A percentile compares a stretch with the other conserved stretches of the same genome.
These are phyloP conservation scores for Elachura formosa DNA, from an alignment of 2,113 vertebrate genomes.

Conservation along the genomic window DNA sequence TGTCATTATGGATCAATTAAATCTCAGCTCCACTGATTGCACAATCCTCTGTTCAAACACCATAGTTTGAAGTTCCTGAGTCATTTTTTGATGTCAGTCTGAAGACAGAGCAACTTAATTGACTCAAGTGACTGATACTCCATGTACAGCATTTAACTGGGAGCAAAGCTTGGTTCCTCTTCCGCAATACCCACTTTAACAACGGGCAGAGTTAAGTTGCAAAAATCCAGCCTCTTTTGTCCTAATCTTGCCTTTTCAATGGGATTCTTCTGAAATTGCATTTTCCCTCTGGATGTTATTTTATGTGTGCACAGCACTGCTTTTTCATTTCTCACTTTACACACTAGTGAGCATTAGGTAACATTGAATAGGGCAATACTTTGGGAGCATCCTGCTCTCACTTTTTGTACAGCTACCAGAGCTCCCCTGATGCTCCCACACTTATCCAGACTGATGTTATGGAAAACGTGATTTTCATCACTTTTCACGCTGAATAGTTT, in stretches of 20 bases:
- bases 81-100: background rate
- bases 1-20: accelerated
- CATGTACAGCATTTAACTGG: background rate
- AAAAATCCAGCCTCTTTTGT: background rate
- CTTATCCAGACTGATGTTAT: background rate
- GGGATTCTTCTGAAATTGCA: background rate
- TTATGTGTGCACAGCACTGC: background rate
- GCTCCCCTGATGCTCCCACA: background rate
- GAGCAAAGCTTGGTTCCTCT: background rate
- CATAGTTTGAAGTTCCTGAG: background rate
- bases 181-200: accelerated
- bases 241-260: background rate
- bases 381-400: background rate
- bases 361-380: background rate
- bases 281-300: background rate
- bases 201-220: background rate
- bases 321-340: background rate
- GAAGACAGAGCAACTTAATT: background rate
- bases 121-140: background rate
- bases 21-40: background rate
- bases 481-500: background rate
- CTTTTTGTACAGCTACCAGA: background rate
- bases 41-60: background rate
- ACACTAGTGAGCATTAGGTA: background rate
- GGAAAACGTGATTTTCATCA: background rate